These are phyloP conservation scores for Phymanthus crucifer DNA, from an alignment of 92 coral and sea anemone species.

Conservation along the genomic window DNA sequence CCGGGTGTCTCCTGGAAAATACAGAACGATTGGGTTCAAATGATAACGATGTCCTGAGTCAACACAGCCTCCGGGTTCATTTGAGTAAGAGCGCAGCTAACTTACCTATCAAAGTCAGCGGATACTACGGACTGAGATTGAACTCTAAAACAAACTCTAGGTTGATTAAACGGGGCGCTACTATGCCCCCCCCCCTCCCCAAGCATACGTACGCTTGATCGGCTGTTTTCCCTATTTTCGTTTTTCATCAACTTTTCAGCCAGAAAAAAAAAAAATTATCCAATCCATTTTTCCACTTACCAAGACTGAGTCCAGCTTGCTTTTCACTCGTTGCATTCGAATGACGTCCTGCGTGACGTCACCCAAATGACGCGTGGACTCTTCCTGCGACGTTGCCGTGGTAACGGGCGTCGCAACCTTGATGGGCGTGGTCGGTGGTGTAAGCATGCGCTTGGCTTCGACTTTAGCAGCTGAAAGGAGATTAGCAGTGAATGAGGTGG, in stretches of 20 bases:
- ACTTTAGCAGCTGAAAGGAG: slow-evolving; percentile 67
- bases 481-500: not conserved
- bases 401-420: slow-evolving; percentile 45
- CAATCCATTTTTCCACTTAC: slow-evolving; percentile 63
- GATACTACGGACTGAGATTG: no score
- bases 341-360: slow-evolving; percentile 81
- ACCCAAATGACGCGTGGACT: slow-evolving; percentile 52
- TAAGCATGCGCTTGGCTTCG: slow-evolving; percentile 65
- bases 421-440: slow-evolving; percentile 71
- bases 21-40: not conserved
- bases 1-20: slow-evolving; percentile 64
- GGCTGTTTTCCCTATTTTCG: no score
- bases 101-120: no score
- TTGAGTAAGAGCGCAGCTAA: no score
- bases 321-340: slow-evolving; percentile 81
- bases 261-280: no score
- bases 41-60: no score
- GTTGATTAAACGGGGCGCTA: no score
- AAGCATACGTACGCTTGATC: no score
- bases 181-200: no score
- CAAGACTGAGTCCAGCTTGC: slow-evolving; percentile 95
- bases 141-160: no score
- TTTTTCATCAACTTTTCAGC: no score
- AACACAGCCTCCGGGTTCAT: no score
- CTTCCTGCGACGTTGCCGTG: slow-evolving; percentile 51